Base-by-base conservation (phyloP, 2,113 vertebrate genomes). In the Sinocyclocheilus anophthalmus region DNA sequence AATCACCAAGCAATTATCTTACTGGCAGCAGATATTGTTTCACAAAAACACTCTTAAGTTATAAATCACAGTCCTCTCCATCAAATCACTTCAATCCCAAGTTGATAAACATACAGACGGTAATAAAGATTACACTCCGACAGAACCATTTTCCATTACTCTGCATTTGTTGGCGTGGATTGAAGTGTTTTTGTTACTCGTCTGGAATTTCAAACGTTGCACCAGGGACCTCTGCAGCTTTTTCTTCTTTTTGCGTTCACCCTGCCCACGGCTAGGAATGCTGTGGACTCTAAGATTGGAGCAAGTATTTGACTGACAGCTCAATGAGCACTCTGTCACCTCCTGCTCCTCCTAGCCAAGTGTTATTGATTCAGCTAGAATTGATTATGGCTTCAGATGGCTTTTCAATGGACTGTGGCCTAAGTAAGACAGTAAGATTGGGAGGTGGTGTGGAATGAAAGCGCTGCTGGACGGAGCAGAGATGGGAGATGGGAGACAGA, bases 331-430 rank as follows among this genome's bases (percentile, higher is more conserved):
- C 69, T 55, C 72, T 90, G 89, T 82, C 88, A 86, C 84, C 73
- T 37, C 42, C 79, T 86, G 89, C 84, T 81, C 86, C 83, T 84
- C 20, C 84, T 79, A 26, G 89, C 87, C 85, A 87, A 84, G 75
- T 85, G 88, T 86, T 91, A 95, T 91, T 90, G 93, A 94, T 92
- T 91, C 69, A 39, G 83, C 85, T 88, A n/a, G 88, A 92, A 91
- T 90, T 92, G 91, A 92, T 94, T 91, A 91, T 91, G 91, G 88
- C 91, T 93, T 92, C 63, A 88, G 90, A 92, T 89, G 90, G 84
- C 87, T 91, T 93, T 93, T 89, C 88, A 88, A 86, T 90, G 26
- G 88, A 91, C 90, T 88, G 37, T 67, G 63, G 48, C 84, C 72
- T 89, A 37, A 88, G 88, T 76, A 87, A 88, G 89, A 87, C 88